Evolutionary conservation across 2,888 invertebrate genomes (phyloP).

Genomic region (Lithodes maja): DNA sequence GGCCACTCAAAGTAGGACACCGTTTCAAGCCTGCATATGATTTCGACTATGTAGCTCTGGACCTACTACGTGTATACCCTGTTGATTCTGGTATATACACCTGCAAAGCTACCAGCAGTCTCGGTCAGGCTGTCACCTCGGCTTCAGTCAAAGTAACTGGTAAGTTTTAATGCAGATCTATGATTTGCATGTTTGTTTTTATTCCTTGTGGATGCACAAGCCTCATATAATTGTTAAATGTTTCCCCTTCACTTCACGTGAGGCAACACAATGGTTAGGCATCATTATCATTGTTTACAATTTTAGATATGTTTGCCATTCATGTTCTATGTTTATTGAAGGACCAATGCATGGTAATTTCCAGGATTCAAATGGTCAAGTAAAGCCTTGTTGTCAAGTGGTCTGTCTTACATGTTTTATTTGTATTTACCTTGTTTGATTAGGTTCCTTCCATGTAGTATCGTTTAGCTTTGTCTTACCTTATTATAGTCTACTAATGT

Average conservation of each 20-base stretch:
- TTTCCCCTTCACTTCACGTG: too few relatives aligned
- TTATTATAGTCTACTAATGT: not conserved
- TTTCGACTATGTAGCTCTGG: constrained; percentile 97
- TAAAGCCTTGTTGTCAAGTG: not conserved
- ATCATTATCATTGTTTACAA: too few relatives aligned
- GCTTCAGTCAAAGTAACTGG: constrained; percentile 89
- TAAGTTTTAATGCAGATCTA: constrained; percentile 71
- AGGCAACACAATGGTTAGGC: too few relatives aligned
- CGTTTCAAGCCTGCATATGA: constrained; percentile 97
- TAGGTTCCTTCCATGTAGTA: not conserved
- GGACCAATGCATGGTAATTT: too few relatives aligned
- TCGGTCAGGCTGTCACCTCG: constrained; percentile 95
- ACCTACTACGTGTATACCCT: constrained; percentile 96
- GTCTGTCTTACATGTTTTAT: not conserved
- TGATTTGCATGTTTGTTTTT: constrained; percentile 22
- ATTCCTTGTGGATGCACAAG: too few relatives aligned
- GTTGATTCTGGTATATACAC: constrained; percentile 97
- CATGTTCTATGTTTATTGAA: too few relatives aligned
- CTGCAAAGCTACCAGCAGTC: constrained; percentile 93
- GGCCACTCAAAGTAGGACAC: constrained; percentile 86
- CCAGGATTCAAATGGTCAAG: not conserved
- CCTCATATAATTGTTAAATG: too few relatives aligned
- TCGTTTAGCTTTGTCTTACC: not conserved
- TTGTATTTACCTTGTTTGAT: too few relatives aligned
- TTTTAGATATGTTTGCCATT: too few relatives aligned